These are phyloP conservation scores for Ectemnius lituratus DNA, from an alignment of 2,888 invertebrate genomes.

Conservation along the genomic window DNA sequence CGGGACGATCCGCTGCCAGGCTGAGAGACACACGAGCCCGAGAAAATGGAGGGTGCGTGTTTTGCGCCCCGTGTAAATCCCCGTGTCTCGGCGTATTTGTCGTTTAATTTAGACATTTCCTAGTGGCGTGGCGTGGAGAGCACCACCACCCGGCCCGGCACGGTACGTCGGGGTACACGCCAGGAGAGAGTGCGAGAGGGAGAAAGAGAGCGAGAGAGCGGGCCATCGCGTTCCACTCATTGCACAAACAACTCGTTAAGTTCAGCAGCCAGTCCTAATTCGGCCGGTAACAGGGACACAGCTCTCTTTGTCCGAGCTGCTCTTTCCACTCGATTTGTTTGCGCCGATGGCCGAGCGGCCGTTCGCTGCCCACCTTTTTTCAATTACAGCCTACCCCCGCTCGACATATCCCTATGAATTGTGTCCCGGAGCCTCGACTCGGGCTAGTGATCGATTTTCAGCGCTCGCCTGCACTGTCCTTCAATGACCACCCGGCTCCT, in stretches of 20 bases:
- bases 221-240: slow-evolving; percentile 62
- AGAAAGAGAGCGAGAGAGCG: slow-evolving; percentile 51
- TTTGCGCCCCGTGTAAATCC: slow-evolving; percentile 73
- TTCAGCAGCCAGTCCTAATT: slow-evolving; percentile 58
- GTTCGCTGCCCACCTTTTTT: slow-evolving; percentile 28
- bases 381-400: slow-evolving; percentile 28
- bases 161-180: slow-evolving; percentile 24
- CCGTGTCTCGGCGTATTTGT: slow-evolving; percentile 74
- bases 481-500: not conserved
- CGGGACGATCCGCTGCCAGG: slow-evolving; percentile 41
- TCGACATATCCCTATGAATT: slow-evolving; percentile 6
- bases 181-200: too few species aligned
- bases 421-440: slow-evolving; percentile 2
- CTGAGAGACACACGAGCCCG: slow-evolving; percentile 50
- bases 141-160: slow-evolving; percentile 44
- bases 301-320: slow-evolving; percentile 50
- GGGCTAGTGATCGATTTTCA: not conserved
- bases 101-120: slow-evolving; percentile 74
- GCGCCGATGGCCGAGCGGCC: slow-evolving; percentile 34
- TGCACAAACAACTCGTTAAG: slow-evolving; percentile 66
- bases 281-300: slow-evolving; percentile 43
- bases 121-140: slow-evolving; percentile 10
- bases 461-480: not conserved
- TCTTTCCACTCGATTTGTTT: slow-evolving; percentile 51
- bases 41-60: slow-evolving; percentile 74